These are phyloP conservation scores for Tricholauxania praeusta DNA, from an alignment of 2,888 invertebrate species.

Conservation along the genomic window DNA sequence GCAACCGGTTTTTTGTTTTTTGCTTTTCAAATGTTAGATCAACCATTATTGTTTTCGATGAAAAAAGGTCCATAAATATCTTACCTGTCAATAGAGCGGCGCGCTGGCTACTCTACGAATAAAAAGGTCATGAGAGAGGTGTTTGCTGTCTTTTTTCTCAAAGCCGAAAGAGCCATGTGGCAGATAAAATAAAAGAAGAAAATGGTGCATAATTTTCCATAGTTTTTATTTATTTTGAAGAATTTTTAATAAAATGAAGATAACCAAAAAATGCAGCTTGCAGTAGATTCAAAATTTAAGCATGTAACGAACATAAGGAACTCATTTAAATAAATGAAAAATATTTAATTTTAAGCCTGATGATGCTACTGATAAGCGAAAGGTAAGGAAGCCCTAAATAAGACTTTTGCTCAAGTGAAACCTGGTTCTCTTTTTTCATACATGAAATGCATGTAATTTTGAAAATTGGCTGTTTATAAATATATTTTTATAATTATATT, in stretches of 20 bases:
- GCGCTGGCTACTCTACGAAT: background rate
- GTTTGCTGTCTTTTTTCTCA: background rate
- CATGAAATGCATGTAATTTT: constrained; percentile 28
- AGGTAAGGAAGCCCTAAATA: too few relatives aligned
- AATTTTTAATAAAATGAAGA: constrained; percentile 17
- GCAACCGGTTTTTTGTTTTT: constrained; percentile 50
- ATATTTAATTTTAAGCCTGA: background rate
- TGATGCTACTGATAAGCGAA: too few relatives aligned
- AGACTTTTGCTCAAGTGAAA: too few relatives aligned
- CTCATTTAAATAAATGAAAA: constrained; percentile 33
- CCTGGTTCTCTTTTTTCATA: background rate
- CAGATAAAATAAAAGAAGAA: constrained; percentile 2
- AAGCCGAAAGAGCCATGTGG: background rate
- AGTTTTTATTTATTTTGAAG: background rate
- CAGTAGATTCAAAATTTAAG: background rate
- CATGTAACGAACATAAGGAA: background rate
- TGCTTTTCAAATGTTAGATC: background rate
- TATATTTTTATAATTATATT: constrained; percentile 57
- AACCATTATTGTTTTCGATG: constrained; percentile 18
- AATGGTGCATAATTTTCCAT: constrained; percentile 12
- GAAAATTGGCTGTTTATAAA: constrained; percentile 45
- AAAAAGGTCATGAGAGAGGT: background rate
- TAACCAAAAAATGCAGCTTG: background rate
- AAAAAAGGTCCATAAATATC: constrained; percentile 53
- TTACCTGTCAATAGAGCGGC: constrained; percentile 61